A percentile compares a stretch with the other conserved stretches of the same genome.
These are phyloP conservation scores for Andrena cerasifolii DNA, from an alignment of 1,140 invertebrate genomes.

Conservation along the genomic window DNA sequence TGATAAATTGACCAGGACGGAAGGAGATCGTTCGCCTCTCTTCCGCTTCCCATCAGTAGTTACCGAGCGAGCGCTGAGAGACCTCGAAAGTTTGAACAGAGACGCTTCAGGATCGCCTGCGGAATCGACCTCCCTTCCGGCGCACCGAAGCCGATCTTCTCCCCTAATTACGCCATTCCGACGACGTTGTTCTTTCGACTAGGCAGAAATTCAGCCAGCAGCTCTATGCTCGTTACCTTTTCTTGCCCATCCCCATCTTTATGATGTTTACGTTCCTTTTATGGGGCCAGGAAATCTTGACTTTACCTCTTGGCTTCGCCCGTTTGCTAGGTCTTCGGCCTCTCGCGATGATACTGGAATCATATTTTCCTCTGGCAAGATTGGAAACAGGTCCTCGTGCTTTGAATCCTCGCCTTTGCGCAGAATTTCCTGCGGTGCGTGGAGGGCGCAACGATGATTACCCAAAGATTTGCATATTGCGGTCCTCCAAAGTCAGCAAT, in stretches of 20 bases:
- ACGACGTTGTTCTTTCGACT: constrained; percentile 61
- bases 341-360: too few relatives aligned
- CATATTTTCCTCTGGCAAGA: background rate
- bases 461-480: too few relatives aligned
- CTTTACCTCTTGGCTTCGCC: background rate
- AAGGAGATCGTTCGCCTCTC: constrained; percentile 29
- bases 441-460: too few relatives aligned
- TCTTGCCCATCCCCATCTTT: background rate
- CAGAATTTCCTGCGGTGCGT: too few relatives aligned
- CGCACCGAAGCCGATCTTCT: constrained; percentile 45
- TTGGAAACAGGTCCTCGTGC: background rate
- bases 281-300: background rate
- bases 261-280: constrained; percentile 7
- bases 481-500: too few relatives aligned
- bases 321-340: background rate
- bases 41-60: constrained; percentile 36
- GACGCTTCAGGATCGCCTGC: constrained; percentile 49
- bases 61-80: constrained; percentile 3
- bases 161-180: constrained; percentile 66
- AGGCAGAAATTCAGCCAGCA: constrained; percentile 51
- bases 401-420: too few relatives aligned
- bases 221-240: constrained; percentile 46
- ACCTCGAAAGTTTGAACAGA: constrained; percentile 59
- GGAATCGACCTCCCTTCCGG: constrained; percentile 66
- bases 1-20: constrained; percentile 62